Evolutionary conservation across 2,113 vertebrate species (phyloP), one percentile per base, ranked within the genome.

Genomic region (Notechis scutatus): DNA sequence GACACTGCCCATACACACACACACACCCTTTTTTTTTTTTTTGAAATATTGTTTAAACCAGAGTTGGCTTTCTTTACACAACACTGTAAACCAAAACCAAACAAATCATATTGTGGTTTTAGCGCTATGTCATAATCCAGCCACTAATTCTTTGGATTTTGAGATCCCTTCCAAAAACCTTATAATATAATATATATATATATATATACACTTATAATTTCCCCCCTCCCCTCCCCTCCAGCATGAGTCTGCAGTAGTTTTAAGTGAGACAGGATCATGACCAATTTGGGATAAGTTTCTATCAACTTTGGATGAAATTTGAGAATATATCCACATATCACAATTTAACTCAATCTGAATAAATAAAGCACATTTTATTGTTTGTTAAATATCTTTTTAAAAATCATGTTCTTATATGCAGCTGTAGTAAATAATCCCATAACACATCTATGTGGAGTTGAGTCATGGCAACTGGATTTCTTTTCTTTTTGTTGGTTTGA

Each of bases 351-450:
- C 47, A 7, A 1, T 0, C 34, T 88, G 15, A 57, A 89, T 89
- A 94, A 90, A 59, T 6, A 57, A 87, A 52, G 45, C 3, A 3
- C 87, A 0, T 93, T 92, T 92, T 91, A 87, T 0, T 91, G 50
- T 39, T 7, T 10, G 12, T 47, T 92, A 21, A 91, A 85, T 15
- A 59, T 61, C 21, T 11, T n/a, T 4, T 86, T 59, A 64, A 91
- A 91, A 4, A 20, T 1, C 91, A 0, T 0, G 61, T 88, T 47
- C 55, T 47, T 7, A 4, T 29, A 26, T 0, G 47, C 0, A 34
- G 50, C 5, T 85, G 47, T 47, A 54, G 55, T 88, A 91, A 93
- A 91, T 56, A 90, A 57, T 2, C 87, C 12, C 26, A 0, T 0
- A 8, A 88, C 26, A 26, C 6, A 1, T 21, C 52, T 18, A 1